phyloP scores from a whole-genome alignment of 2,888 invertebrate species.

The Heliconius charithonia region DNA sequence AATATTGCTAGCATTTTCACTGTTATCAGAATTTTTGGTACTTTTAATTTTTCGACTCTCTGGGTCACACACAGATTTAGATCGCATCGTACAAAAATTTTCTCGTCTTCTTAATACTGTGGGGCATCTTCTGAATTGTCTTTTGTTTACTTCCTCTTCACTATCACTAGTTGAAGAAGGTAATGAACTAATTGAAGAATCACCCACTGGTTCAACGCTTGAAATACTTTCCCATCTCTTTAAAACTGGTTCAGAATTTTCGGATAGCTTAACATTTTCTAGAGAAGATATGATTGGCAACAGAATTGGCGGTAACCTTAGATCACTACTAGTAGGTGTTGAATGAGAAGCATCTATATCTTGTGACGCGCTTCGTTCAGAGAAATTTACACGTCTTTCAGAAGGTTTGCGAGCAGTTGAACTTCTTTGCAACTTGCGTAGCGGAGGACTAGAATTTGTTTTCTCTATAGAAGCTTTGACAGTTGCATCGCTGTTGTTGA shows the following conservation, averaged over 20 bases:
- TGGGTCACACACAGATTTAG: conserved; percentile 80
- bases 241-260: conserved; percentile 70
- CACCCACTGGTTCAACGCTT: conserved; percentile 88
- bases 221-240: conserved; percentile 86
- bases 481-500: conserved; percentile 60
- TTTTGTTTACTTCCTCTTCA: conserved; percentile 73
- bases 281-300: conserved; percentile 87
- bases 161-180: conserved; percentile 80
- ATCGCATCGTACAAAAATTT: conserved; percentile 72
- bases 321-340: conserved; percentile 84
- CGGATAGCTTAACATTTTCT: conserved; percentile 78
- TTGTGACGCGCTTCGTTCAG: conserved; percentile 84
- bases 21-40: conserved; percentile 69
- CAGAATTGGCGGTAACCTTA: conserved; percentile 88
- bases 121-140: conserved; percentile 68
- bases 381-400: conserved; percentile 81
- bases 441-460: conserved; percentile 50
- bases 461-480: conserved; percentile 56
- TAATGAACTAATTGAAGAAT: conserved; percentile 86
- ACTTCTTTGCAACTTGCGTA: conserved; percentile 72
- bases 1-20: conserved; percentile 76
- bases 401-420: conserved; percentile 74
- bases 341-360: conserved; percentile 85
- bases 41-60: conserved; percentile 68
- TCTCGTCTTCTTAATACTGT: conserved; percentile 73